These are phyloP conservation scores for Gymnoscopelus microlampas DNA, from an alignment of 2,797 vertebrate species.

Conservation along the genomic window DNA sequence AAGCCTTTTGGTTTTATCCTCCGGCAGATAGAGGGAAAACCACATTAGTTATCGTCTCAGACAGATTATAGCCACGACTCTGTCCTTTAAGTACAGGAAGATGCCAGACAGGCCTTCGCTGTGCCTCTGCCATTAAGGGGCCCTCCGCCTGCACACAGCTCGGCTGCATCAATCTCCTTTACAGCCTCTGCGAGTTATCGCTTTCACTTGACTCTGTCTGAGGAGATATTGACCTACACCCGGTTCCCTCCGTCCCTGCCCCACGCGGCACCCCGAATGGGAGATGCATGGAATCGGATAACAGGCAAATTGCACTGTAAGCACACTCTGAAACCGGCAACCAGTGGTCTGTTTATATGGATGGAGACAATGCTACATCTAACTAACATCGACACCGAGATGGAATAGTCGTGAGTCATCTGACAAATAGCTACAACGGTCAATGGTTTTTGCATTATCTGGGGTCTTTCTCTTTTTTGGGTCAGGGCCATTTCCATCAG, in stretches of 20 bases:
- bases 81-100: constrained; percentile 55
- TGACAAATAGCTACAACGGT: not conserved
- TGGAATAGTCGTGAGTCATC: constrained; percentile 1
- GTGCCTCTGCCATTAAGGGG: constrained; percentile 52
- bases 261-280: constrained; percentile 30
- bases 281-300: constrained; percentile 15
- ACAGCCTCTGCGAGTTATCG: constrained; percentile 66
- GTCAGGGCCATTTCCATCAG: not conserved
- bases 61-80: constrained; percentile 66
- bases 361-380: not conserved
- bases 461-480: not conserved
- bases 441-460: constrained; percentile 1
- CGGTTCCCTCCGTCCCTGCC: constrained; percentile 24
- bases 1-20: constrained; percentile 55
- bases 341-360: not conserved
- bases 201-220: constrained; percentile 68
- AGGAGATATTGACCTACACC: constrained; percentile 66
- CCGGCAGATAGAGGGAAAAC: constrained; percentile 64
- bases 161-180: constrained; percentile 68
- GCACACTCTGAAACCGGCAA: not conserved
- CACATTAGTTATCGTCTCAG: constrained; percentile 68
- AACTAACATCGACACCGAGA: not conserved
- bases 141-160: constrained; percentile 46
- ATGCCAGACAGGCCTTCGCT: constrained; percentile 43
- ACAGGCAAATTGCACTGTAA: constrained; percentile 10